Evolutionary conservation across 53 echinoderm and acorn worm species (phyloP), one percentile per base, ranked within the genome.

Genomic region (Apostichopus leukothele): DNA sequence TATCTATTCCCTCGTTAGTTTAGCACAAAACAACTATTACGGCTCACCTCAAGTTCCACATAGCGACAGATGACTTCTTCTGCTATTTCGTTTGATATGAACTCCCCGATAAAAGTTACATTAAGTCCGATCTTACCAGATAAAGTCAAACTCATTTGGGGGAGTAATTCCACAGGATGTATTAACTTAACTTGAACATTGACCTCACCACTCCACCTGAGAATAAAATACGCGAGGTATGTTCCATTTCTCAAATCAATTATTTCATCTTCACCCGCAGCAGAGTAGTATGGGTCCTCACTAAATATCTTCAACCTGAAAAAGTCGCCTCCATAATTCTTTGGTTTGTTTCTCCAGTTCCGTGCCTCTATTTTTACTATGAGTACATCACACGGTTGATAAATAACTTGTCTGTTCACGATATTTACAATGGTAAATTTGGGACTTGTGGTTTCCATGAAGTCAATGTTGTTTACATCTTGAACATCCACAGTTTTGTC

Each of bases 21-120:
- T 39, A 39, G 2, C 39, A 39, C 39, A 39, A 39, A 2, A 57
- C 57, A 57, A 68, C 71, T 71, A 3, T n/a, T 39, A 39, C 39
- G n/a, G 20, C 75, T 79, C n/a, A 79, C 79, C 79, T 22, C 23
- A n/a, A 79, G 11, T 79, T 79, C 79, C 7, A 51, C 53, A 50
- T 51, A 79, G 11, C 79, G 79, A n/a, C 79, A 79, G n/a, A 79
- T 50, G 52, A 79, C 79, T 12, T 79, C 79, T 52, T 79, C 79
- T 11, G 79, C 26, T 2, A 79, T n/a, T 12, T 79, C 50, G 12
- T 52, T 10, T 50, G 79, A 79, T 10, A 52, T 50, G 51, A 79
- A 79, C 52, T 79, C 51, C n/a, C 79, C 79, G 0, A 52, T 51
- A 9, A 51, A 79, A 12, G 79, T 79, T 7, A 79, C 14, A n/a